These are phyloP conservation scores for Arctopsyche grandis DNA, from an alignment of 1,140 invertebrate species.

Conservation along the genomic window DNA sequence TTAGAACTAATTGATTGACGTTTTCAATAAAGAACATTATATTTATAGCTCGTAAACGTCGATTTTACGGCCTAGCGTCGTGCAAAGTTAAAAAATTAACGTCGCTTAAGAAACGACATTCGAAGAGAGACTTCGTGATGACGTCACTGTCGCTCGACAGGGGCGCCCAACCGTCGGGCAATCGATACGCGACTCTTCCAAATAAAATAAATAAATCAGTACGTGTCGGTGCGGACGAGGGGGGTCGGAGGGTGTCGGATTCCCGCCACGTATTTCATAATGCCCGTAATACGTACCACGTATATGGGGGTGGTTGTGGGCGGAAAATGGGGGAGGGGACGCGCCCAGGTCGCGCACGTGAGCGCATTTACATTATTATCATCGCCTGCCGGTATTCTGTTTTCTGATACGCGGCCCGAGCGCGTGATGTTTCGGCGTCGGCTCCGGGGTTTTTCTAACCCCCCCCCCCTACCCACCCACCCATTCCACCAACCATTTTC, in stretches of 20 bases:
- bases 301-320: constrained; percentile 25
- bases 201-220: constrained; percentile 12
- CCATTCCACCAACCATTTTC: neutral
- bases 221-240: neutral
- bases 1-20: too few species aligned
- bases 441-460: neutral
- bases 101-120: too few species aligned
- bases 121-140: too few species aligned
- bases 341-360: constrained; percentile 52
- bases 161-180: too few species aligned
- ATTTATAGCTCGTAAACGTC: too few species aligned
- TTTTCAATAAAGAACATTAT: too few species aligned
- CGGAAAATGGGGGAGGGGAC: neutral
- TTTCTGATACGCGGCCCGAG: constrained; percentile 51
- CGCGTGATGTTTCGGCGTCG: constrained; percentile 50
- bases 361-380: constrained; percentile 55
- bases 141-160: too few species aligned
- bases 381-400: constrained; percentile 53
- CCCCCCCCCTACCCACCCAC: neutral
- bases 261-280: constrained; percentile 55
- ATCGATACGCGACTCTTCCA: neutral
- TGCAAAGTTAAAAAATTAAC: too few species aligned
- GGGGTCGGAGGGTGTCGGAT: constrained; percentile 21
- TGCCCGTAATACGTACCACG: constrained; percentile 54
- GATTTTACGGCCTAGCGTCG: too few species aligned